Base-by-base conservation (phyloP, 92 coral and sea anemone species). In the Heliopora coerulea region DNA sequence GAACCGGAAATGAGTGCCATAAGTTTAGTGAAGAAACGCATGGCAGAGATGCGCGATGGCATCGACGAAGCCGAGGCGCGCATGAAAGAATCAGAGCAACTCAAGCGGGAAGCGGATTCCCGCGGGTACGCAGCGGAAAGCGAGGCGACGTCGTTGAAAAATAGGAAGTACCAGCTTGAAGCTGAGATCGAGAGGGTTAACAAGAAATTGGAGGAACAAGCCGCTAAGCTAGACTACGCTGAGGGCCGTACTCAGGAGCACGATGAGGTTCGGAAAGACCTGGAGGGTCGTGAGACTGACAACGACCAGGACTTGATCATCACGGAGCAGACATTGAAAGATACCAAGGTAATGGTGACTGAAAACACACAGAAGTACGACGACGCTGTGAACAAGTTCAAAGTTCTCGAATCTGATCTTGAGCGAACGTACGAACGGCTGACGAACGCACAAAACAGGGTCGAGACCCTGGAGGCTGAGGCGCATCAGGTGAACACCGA, bases 221-320 rank as follows among this genome's bases (percentile, higher is more conserved):
- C 72, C 24, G 80, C 59, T 1, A 88, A 40, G 50, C 57, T 81
- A 27, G 78, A 29, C 13, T 19, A 24, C 7, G 85, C 81, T 19
- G 66, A 62, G 17, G 37, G 62, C 56, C 85, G 85, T 31, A 91
- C 95, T 3, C 65, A 54, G 17, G 68, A 60, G 21, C 85, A 90
- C 8, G 99, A 95, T 62, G 59, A 49, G 32, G 83, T 54, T 7
- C 68, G 99, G 10, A 86, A 79, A 35, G 88, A 85, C 28, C 52
- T 95, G 65, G 99, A 95, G 49, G 96, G 87, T 31, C 54, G 23
- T 20, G 99, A 95, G 65, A 72, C 85, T 32, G 95, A 90, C 62
- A 96, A 85, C 0, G 99, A 95, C 48, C 96, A 95, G 86, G 83
- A 75, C 68, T 68, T 90, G 0, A 75, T 56, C 35, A 62, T 74